phyloP scores from a whole-genome alignment of 2,888 invertebrate genomes.

The Lamellibrachia columna region DNA sequence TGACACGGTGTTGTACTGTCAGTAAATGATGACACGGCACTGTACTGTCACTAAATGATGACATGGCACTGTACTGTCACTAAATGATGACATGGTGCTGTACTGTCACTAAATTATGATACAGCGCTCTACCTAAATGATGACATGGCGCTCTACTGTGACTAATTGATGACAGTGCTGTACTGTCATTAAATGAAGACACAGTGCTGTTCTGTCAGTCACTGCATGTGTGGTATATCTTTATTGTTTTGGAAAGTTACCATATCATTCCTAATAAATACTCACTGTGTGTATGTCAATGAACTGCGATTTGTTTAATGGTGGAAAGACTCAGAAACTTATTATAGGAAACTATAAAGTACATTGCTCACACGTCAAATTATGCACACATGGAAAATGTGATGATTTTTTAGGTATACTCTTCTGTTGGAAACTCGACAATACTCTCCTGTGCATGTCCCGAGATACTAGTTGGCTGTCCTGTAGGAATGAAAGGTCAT shows the following conservation, averaged over 20 bases:
- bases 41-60: neutral
- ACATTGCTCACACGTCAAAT: too few relatives aligned
- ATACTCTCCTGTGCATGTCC: too few relatives aligned
- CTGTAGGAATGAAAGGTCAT: too few relatives aligned
- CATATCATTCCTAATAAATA: neutral
- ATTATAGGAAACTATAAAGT: too few relatives aligned
- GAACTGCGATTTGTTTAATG: neutral
- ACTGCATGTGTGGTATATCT: neutral
- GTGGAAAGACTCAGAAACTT: neutral
- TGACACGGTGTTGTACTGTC: neutral
- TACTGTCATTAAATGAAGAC: neutral
- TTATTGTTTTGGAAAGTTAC: neutral
- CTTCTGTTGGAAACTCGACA: too few relatives aligned
- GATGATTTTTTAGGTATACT: too few relatives aligned
- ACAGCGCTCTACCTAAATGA: neutral
- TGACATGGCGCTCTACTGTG: neutral
- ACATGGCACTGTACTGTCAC: neutral
- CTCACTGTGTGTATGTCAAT: constrained; percentile 3
- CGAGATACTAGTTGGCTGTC: too few relatives aligned
- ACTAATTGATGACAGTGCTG: too few relatives aligned
- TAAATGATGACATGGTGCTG: neutral
- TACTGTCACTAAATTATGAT: neutral
- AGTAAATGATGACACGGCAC: neutral
- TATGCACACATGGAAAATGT: too few relatives aligned
- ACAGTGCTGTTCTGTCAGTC: neutral